Base-by-base conservation (phyloP, 2,888 invertebrate species). In the Cenopis cana region DNA sequence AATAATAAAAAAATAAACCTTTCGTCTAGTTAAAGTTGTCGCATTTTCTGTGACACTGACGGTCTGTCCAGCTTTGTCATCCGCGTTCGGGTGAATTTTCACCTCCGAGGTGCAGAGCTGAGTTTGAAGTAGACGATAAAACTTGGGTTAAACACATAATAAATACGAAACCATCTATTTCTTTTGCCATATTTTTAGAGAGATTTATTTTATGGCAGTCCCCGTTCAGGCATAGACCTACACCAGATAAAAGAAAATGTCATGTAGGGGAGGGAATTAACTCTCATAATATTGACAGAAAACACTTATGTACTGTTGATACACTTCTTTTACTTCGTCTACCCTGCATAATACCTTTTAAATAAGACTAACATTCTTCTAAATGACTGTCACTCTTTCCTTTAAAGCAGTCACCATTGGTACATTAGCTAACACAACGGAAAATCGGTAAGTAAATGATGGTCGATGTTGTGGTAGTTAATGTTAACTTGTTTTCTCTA, bases 361-460 rank as follows among this genome's bases (percentile, higher is more conserved):
- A 52, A 50, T 64, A 64, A 38, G 29, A 29, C 36, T 33, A 36
- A 33, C 54, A 57, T 56, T n/a, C 41, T 59, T 62, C 62, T 72
- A 52, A 68, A 68, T 57, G 50, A 59, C 36, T 68, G 56, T 57
- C 57, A 65, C 55, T 65, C 54, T 66, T 57, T 66, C 29, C 56
- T 56, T 65, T 65, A 62, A 62, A 62, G 64, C 64, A 54, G 64
- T 64, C 64, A 18, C 60, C 54, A 68, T 68, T 68, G 68, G 68
- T 68, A 41, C 29, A 61, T 54, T 68, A 68, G 68, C 68, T 68
- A 60, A 60, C 62, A 38, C 49, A 56, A 24, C 24, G 61, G 62
- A 69, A 20, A 56, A 41, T 20, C 33, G 62, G 62, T 62, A 36
- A 69, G 62, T 69, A 62, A 49, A 61, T 24, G 33, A 61, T 69